Evolutionary conservation across 2,113 vertebrate species (phyloP), one percentile per base, ranked within the genome.

Genomic region (Donacobius atricapilla): DNA sequence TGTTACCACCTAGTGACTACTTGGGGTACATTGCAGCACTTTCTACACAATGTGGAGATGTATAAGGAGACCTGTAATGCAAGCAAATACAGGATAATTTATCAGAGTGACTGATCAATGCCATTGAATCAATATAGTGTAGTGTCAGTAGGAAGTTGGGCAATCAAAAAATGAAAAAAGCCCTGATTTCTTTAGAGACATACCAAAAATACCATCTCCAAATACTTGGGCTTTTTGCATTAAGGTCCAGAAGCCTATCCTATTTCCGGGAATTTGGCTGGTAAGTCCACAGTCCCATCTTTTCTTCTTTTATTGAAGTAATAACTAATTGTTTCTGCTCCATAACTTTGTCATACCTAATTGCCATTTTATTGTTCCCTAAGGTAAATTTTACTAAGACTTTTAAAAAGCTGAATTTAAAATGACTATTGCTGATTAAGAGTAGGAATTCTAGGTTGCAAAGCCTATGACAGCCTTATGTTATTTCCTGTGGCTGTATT

Each of bases 361-460:
- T 98, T 97, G 96, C 89, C 94, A 95, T 95, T 98, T 97, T 98
- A 98, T 96, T 94, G 96, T 97, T 98, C 97, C 97, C 92, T 37
- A 92, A 95, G 96, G 97, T 92, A 95, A 96, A 54, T 45, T 97
- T 95, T 93, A 94, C 56, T 81, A 94, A 97, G 97, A 95, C 90
- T 97, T 98, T 81, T 93, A 90, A 97, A 95, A 97, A 97, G 96
- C 97, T 96, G 95, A 95, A 97, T 96, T 97, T 93, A 94, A 97
- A 98, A 97, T 96, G 60, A 97, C 95, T 95, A 92, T 95, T 96
- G 92, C 87, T 61, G 91, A 97, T 95, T 94, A 96, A 95, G 96
- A 94, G 94, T 94, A 96, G 91, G 83, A 97, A 95, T 95, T 94
- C 66, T 92, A 92, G 84, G 95, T 78, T 93, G 75, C 94, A 94